Evolutionary conservation across 1,140 invertebrate species (phyloP).

Genomic region (Drosophila pseudoananassae): DNA sequence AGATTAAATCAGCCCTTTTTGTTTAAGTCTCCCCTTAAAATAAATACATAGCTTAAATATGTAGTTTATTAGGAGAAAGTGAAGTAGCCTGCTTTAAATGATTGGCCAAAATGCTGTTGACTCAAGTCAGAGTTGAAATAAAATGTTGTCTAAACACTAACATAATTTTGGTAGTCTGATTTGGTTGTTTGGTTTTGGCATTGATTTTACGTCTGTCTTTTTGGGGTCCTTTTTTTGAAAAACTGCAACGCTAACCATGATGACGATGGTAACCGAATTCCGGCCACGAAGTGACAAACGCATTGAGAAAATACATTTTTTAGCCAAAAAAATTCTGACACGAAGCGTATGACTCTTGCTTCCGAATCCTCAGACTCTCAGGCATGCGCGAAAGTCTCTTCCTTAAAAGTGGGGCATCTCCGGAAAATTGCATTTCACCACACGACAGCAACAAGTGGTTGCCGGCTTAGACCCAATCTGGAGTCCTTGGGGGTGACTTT

Average conservation of each 20-base stretch:
- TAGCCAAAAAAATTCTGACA: slow-evolving; percentile 43
- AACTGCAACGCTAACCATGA: slow-evolving; percentile 37
- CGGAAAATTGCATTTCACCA: slow-evolving; percentile 26
- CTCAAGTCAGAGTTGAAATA: neutral
- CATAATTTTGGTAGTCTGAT: slow-evolving; percentile 36
- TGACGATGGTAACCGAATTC: slow-evolving; percentile 46
- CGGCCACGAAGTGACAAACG: slow-evolving; percentile 54
- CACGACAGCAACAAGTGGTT: slow-evolving; percentile 61
- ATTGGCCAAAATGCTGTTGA: neutral
- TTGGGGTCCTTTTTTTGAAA: neutral
- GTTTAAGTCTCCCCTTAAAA: neutral
- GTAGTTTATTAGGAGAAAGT: no score
- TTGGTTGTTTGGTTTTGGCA: slow-evolving; percentile 26
- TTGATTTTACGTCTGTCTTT: slow-evolving; percentile 29
- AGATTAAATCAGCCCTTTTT: neutral
- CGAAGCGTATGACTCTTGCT: slow-evolving; percentile 25
- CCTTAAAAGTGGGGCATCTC: slow-evolving; percentile 21
- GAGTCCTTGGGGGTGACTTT: neutral
- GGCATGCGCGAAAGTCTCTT: slow-evolving; percentile 20
- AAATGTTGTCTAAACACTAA: slow-evolving; percentile 12
- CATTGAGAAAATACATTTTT: slow-evolving; percentile 60
- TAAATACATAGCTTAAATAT: neutral
- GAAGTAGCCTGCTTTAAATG: no score
- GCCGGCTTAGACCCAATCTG: slow-evolving; percentile 26
- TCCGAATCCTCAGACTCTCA: neutral